Evolutionary conservation across 2,888 invertebrate species (phyloP).

Genomic region (Eucera pruinosa): DNA sequence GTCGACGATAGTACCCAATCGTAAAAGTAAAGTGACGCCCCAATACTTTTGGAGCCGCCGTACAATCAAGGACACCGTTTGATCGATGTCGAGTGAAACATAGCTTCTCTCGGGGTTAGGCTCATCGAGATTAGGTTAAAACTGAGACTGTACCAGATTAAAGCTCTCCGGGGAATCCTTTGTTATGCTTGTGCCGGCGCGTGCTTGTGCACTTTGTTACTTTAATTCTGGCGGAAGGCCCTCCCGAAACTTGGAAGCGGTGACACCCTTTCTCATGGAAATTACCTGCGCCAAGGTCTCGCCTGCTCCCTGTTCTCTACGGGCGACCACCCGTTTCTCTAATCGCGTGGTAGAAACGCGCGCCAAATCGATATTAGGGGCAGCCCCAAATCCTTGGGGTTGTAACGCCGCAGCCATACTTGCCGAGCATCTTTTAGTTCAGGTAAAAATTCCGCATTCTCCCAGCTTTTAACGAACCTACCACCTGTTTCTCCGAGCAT

Average conservation of each 20-base stretch:
- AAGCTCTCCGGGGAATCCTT: conserved; percentile 16
- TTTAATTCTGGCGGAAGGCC: conserved; percentile 46
- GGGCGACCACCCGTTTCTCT: conserved; percentile 35
- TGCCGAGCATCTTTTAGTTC: conserved; percentile 11
- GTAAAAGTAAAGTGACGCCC: no score
- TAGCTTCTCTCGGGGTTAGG: not conserved
- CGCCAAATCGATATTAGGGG: conserved; percentile 44
- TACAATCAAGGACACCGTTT: not conserved
- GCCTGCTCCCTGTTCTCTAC: not conserved
- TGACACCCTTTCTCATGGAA: conserved; percentile 64
- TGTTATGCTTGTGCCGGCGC: conserved; percentile 14
- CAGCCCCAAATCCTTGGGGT: conserved; percentile 22
- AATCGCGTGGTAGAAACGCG: conserved; percentile 31
- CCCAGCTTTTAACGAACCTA: not conserved
- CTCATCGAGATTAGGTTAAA: conserved; percentile 12
- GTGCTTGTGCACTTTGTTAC: conserved; percentile 18
- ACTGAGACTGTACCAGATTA: not conserved
- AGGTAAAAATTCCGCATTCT: conserved; percentile 24
- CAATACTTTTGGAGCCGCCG: no score
- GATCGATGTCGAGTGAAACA: conserved; percentile 2
- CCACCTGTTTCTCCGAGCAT: not conserved
- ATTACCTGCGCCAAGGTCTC: conserved; percentile 53
- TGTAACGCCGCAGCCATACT: not conserved
- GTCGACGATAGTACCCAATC: no score
- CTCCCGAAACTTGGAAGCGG: conserved; percentile 26